Percentiles rank a stretch among this genome's conserved stretches.
These are phyloP conservation scores for Cecidostiba fungosa DNA, from an alignment of 2,888 invertebrate species.

Conservation along the genomic window DNA sequence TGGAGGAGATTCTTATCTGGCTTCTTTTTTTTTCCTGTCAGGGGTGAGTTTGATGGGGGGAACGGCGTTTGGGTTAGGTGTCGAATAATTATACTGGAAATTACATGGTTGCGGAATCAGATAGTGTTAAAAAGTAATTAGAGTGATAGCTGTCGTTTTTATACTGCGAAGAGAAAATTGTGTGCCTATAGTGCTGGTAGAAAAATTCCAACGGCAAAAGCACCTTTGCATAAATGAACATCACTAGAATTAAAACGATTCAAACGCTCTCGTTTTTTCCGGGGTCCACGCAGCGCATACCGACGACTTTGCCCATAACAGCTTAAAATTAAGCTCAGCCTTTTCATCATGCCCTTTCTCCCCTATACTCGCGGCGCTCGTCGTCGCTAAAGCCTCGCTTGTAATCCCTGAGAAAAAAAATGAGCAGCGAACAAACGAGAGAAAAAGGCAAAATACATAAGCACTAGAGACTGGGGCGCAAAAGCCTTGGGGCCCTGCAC, in stretches of 20 bases:
- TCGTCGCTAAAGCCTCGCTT: not conserved
- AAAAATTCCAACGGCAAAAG: not conserved
- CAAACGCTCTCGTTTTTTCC: not conserved
- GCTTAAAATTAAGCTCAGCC: slow-evolving; percentile 13
- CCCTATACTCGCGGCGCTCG: not conserved
- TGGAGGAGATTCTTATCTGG: not conserved
- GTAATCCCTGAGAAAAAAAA: slow-evolving; percentile 6
- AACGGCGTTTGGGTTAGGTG: not conserved
- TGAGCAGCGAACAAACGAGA: not conserved
- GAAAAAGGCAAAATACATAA: not conserved
- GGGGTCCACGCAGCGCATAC: not conserved
- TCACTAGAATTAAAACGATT: not conserved
- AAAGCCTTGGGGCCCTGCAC: slow-evolving; percentile 11
- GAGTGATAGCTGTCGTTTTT: not conserved
- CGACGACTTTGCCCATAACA: slow-evolving; percentile 52
- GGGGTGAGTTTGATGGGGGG: not conserved
- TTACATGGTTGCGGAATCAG: not conserved
- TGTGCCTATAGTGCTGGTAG: not conserved
- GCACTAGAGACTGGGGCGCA: not conserved
- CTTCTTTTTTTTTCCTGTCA: not conserved
- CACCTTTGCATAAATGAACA: not conserved
- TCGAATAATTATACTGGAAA: not conserved
- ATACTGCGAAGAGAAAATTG: too few species aligned
- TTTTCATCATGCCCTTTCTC: not conserved
- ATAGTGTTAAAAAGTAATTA: not conserved